Conservation (phyloP, 2,113 vertebrate genomes). For the Xenus cinereus region DNA sequence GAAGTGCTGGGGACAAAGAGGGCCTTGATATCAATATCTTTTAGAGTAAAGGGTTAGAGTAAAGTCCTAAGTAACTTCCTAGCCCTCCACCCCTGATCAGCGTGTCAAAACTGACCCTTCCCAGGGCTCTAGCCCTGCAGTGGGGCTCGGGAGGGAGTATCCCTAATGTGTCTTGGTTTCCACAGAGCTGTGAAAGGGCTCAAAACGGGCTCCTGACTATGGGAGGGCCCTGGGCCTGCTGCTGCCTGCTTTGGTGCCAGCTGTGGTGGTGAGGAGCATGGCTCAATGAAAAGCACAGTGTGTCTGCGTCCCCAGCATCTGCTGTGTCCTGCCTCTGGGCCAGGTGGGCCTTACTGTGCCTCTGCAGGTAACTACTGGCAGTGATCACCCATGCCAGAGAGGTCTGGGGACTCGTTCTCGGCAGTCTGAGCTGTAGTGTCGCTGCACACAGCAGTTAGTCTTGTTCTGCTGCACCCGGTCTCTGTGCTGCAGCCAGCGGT, state of each 20-base stretch:
- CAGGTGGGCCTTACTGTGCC: neutral
- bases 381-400: neutral
- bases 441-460: no score
- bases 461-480: neutral
- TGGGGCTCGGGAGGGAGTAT: neutral
- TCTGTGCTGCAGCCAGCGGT: neutral
- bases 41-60: neutral
- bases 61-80: neutral
- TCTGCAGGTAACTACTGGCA: neutral
- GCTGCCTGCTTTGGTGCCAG: neutral
- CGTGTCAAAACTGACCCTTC: neutral
- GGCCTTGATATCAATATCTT: no score
- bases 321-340: neutral
- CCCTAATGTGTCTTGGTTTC: neutral
- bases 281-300: neutral
- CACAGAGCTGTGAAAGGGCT: neutral
- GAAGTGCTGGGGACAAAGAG: neutral
- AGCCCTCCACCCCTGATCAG: neutral
- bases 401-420: no score
- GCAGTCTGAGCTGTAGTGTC: neutral
- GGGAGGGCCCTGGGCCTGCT: neutral
- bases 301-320: neutral
- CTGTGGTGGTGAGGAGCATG: neutral
- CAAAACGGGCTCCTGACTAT: neutral
- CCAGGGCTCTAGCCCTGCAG: no score